Percentiles rank a stretch among this genome's conserved stretches.
Conservation (phyloP, 2,888 invertebrate species). For the Frankliniella intonsa region DNA sequence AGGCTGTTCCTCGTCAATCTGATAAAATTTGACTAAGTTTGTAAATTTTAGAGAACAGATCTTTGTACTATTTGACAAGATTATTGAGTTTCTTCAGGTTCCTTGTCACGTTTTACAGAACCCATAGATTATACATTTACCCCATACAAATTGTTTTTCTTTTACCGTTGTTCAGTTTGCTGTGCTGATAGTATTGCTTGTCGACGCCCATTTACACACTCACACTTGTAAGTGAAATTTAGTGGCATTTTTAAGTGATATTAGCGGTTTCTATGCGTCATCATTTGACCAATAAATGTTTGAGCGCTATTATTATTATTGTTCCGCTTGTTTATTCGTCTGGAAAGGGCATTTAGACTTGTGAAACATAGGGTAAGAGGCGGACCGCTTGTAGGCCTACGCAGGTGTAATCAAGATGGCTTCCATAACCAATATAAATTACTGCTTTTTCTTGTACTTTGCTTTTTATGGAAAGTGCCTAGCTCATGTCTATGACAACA, state of each 20-base stretch:
- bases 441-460: not conserved
- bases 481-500: no score
- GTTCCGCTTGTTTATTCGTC: not conserved
- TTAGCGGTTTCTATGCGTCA: not conserved
- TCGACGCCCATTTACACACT: slow-evolving; percentile 24
- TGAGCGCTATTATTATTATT: not conserved
- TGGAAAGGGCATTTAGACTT: not conserved
- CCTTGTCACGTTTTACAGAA: not conserved
- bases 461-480: not conserved
- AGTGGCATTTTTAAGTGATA: not conserved
- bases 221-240: slow-evolving; percentile 14
- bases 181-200: not conserved
- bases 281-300: not conserved
- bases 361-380: not conserved
- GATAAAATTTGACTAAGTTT: no score
- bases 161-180: not conserved
- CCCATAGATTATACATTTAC: not conserved
- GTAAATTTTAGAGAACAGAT: no score
- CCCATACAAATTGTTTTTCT: not conserved
- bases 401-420: slow-evolving; percentile 24
- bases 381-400: not conserved
- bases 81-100: no score
- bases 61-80: no score
- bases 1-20: no score
- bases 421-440: slow-evolving; percentile 14